Evolutionary conservation across 2,888 invertebrate genomes (phyloP), one percentile per base, ranked within the genome.

Genomic region (Sussaba pulchella): DNA sequence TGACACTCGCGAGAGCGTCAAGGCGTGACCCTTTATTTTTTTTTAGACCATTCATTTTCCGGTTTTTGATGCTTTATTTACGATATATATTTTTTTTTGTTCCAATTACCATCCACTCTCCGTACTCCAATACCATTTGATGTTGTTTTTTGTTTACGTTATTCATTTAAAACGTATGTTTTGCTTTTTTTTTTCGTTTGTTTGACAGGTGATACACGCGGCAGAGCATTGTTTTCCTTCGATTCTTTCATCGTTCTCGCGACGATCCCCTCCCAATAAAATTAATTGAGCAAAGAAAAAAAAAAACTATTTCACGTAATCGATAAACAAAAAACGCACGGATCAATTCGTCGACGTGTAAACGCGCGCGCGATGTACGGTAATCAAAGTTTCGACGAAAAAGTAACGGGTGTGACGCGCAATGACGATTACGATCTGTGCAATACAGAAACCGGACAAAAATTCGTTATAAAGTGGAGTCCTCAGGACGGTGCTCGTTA

Each of bases 351-450:
- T 63, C 17, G 41, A 8, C 41, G 10, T 19, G 36, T 24, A 26
- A 14, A n/a, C n/a, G n/a, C 24, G 50, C 26, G 52, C 10, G 77
- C 24, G 14, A 86, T 86, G 85, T 86, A 86, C 52, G 84, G 83
- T 19, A 82, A 81, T 70, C 76, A 83, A 61, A 82, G 66, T 50
- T 71, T 74, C 21, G 64, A 79, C 47, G 79, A 78, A 74, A 87
- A 82, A 47, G 75, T 82, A 54, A 83, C 77, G 9, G 74, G 77
- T 17, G 67, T 59, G 17, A 79, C 66, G 52, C 69, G 52, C 3
- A 85, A 82, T 39, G 86, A 88, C 19, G 85, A 87, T 10, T 86
- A 84, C 59, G 85, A 87, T 75, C 78, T 84, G 71, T 81, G 77
- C 75, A 82, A 81, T 63, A 70, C 82, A 5, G 85, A 86, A 63